Evolutionary conservation across 2,113 vertebrate genomes (phyloP).

Genomic region (Suncus etruscus): DNA sequence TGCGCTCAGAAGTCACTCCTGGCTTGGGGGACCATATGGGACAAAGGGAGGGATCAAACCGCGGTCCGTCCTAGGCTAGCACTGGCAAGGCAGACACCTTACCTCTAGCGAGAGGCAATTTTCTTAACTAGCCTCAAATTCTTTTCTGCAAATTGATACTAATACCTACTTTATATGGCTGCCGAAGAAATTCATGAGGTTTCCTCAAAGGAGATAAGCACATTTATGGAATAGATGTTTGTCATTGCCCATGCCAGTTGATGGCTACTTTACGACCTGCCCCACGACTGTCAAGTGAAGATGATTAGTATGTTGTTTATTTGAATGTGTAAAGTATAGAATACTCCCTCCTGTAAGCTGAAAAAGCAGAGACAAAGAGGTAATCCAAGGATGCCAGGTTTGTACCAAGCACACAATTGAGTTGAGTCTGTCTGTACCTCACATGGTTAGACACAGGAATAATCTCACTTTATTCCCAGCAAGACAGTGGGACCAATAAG

Average conservation of each 20-base stretch:
- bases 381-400: neutral
- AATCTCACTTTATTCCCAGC: neutral
- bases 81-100: too few species aligned
- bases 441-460: neutral
- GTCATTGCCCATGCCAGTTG: constrained; percentile 6
- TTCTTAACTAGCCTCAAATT: neutral
- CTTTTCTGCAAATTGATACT: constrained; percentile 31
- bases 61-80: too few species aligned
- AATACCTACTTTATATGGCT: neutral
- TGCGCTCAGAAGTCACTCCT: too few species aligned
- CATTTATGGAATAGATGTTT: neutral
- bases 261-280: neutral
- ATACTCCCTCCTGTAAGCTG: neutral
- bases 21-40: too few species aligned
- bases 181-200: neutral
- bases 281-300: neutral
- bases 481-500: accelerated
- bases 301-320: constrained; percentile 29
- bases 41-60: too few species aligned
- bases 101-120: neutral
- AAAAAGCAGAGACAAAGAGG: neutral
- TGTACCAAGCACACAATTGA: neutral
- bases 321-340: constrained; percentile 13
- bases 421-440: neutral
- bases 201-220: constrained; percentile 15